These are phyloP conservation scores for Crenichthys baileyi DNA, from an alignment of 2,797 vertebrate genomes.

Conservation along the genomic window DNA sequence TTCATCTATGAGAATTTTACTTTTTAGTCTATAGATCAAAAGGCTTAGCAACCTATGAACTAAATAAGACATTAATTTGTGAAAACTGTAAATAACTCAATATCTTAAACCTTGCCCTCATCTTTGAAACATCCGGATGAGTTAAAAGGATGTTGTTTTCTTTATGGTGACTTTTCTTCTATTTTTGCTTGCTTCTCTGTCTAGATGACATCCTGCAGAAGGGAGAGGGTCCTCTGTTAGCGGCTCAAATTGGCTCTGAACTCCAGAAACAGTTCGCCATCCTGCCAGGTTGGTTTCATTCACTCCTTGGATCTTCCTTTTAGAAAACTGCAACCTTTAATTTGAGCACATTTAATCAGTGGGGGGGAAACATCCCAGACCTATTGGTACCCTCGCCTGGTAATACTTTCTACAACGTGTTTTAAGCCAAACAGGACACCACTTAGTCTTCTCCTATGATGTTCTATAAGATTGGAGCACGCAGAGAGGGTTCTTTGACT, in stretches of 20 bases:
- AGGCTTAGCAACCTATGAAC: not conserved
- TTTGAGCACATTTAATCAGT: not conserved
- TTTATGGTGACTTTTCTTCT: slow-evolving; percentile 1
- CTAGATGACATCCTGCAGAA: slow-evolving; percentile 94
- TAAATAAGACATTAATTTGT: not conserved
- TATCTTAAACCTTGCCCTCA: not conserved
- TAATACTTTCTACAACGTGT: too few species aligned
- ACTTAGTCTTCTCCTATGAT: too few species aligned
- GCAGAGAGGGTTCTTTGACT: too few species aligned
- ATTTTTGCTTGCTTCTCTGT: not conserved
- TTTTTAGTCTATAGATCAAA: not conserved
- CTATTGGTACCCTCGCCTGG: too few species aligned
- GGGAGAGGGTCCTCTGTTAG: slow-evolving; percentile 83
- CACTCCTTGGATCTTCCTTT: not conserved
- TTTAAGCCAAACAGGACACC: too few species aligned
- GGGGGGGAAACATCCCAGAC: too few species aligned
- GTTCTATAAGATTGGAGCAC: too few species aligned
- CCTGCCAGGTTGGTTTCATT: slow-evolving; percentile 83
- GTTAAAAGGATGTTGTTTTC: not conserved
- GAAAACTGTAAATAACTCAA: not conserved
- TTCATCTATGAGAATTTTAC: not conserved
- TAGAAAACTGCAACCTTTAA: not conserved
- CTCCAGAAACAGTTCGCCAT: slow-evolving; percentile 91
- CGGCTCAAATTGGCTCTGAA: slow-evolving; percentile 89
- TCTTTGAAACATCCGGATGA: not conserved